Base-by-base conservation (phyloP, 2,888 invertebrate species). In the Habrosyne pyritoides region DNA sequence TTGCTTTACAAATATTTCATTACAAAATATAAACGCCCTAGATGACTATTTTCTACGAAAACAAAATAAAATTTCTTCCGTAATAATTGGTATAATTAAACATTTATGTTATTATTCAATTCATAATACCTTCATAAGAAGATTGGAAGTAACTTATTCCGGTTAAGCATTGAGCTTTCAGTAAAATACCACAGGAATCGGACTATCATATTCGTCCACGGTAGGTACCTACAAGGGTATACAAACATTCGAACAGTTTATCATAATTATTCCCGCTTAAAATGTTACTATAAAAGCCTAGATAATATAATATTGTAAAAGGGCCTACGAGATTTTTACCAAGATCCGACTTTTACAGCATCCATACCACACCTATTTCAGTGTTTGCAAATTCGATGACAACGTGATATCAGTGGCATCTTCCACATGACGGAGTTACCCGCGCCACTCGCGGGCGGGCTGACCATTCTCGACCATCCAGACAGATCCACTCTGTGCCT, bases 401-500 rank as follows among this genome's bases (percentile, higher is more conserved):
- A 33, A 33, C n/a, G 8, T 42, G 42, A 18, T 42, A 18, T 18
- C 42, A 42, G 6, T 18, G n/a, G 42, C 8, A 42, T 14, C 14
- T 36, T n/a, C 30, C 26, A 24, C n/a, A 30, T 12, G 28, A 54
- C 42, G 22, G n/a, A 51, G 47, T 75, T 89, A 91, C 60, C 87
- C 91, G 68, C 92, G 91, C 88, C 92, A 92, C 69, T 96, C 95
- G 71, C 94, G 92, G 1, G 94, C 93, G 2, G 95, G 93, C 70
- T 94, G 94, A 10, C 94, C 94, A 69, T 95, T 95, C 72, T 95
- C 95, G 26, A 95, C 94, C 46, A 95, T 83, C 96, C 96, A 96
- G 56, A 95, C 94, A 0, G 95, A 94, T n/a, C 96, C 96, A 75
- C 94, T 95, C 66, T 94, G 93, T 10, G 94, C 95, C 69, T 94